Evolutionary conservation across 2,797 vertebrate species (phyloP), one percentile per base, ranked within the genome.

Genomic region (Melanotaenia nigrans): DNA sequence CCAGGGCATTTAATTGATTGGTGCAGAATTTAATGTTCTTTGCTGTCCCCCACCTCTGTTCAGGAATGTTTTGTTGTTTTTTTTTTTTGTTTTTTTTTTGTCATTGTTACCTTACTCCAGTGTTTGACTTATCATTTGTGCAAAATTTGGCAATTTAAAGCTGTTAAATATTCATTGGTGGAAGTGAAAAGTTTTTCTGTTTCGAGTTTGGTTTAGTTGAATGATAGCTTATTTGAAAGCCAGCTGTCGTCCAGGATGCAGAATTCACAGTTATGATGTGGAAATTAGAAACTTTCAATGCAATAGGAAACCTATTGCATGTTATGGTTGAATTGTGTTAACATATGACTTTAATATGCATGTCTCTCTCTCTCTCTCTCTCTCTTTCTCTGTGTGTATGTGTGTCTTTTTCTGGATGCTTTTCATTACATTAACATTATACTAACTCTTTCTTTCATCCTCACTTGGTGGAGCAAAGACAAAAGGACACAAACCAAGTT

Each of bases 1-100:
- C 53, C 11, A 38, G 59, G 58, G 56, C 56, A 68, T 83, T 59
- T 78, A 78, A 75, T 69, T 80, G 81, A 80, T 83, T 53, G n/a
- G 7, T 38, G 10, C 20, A 38, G 60, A 56, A 71, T 45, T 72
- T 57, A 47, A 74, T 73, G 45, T 25, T 16, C 0, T 22, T 40
- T 2, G 33, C 33, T 35, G 30, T 12, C 3, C 12, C 61, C 30
- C 30, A 6, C 30, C 30, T 32, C 24, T 1, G 3, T 53, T 45
- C 9, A 64, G 51, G 60, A 49, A 65, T 55, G 32, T 60, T 28
- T 60, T 63, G 2, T 28, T 28, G 2, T 25, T 25, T 25, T 25
- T 25, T 25, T 25, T 25, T 25, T 25, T 25, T 25, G 25, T 25
- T 25, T 25, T 1, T 28, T 28, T 28, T 61, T 53, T 10, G 12